Percentiles rank a stretch among this genome's conserved stretches.
Evolutionary conservation across 2,888 invertebrate genomes (phyloP).

Genomic region (Lasioglossum pauxillum): DNA sequence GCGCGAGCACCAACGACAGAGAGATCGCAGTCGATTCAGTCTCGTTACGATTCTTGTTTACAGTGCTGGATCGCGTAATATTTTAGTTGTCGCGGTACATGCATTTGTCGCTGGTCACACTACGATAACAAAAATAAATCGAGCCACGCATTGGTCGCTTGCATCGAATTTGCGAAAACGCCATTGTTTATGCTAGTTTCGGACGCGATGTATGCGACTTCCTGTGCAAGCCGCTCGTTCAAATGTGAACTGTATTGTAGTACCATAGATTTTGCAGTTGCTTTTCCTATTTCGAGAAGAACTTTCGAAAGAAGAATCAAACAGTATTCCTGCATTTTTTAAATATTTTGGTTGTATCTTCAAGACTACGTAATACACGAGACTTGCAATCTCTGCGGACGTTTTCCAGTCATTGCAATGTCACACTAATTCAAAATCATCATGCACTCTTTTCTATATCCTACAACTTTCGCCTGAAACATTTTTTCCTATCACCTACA

Average conservation of each 20-base stretch:
- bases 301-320: no score
- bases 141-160: neutral
- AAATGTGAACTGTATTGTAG: neutral
- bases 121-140: neutral
- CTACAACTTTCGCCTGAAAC: no score
- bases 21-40: neutral
- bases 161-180: neutral
- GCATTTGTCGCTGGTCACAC: neutral
- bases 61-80: neutral
- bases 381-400: no score
- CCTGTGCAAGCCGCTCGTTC: no score
- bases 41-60: conserved; percentile 6
- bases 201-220: neutral
- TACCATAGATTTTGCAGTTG: neutral
- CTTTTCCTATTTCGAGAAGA: neutral
- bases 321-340: no score
- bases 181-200: neutral
- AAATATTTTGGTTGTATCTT: no score
- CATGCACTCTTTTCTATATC: no score
- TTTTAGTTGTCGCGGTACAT: neutral
- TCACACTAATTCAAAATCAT: no score
- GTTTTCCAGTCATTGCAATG: no score
- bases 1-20: neutral
- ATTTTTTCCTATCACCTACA: neutral
- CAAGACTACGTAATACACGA: no score